Conservation (phyloP, 2,888 invertebrate species). For the Achlya flavicornis region DNA sequence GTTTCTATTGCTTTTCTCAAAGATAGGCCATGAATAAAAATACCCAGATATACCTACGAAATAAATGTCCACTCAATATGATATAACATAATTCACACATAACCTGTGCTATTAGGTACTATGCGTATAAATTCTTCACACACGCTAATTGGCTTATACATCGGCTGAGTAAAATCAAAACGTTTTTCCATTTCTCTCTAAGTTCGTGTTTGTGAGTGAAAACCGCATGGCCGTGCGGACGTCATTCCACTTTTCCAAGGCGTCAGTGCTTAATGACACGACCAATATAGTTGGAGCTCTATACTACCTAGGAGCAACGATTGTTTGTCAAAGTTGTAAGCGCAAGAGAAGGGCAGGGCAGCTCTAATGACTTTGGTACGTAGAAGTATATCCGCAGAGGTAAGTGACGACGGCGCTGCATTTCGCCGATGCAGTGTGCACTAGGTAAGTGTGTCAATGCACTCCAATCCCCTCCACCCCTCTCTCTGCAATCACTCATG, state of each 20-base stretch:
- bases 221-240: conserved; percentile 75
- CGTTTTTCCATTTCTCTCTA: conserved; percentile 72
- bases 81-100: too few relatives aligned
- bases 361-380: conserved; percentile 60
- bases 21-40: too few relatives aligned
- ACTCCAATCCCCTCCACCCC: conserved; percentile 74
- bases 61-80: background rate
- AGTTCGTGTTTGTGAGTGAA: conserved; percentile 78
- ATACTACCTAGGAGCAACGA: conserved; percentile 40
- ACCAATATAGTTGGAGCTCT: conserved; percentile 57
- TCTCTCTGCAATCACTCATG: conserved; percentile 74
- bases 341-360: conserved; percentile 38
- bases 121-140: background rate
- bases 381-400: conserved; percentile 62
- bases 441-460: conserved; percentile 83
- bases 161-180: conserved; percentile 59
- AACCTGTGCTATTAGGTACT: background rate
- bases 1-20: background rate
- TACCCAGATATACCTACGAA: too few relatives aligned
- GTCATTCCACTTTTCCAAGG: conserved; percentile 83
- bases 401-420: conserved; percentile 67
- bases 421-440: conserved; percentile 77
- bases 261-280: conserved; percentile 69
- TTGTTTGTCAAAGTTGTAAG: conserved; percentile 32
- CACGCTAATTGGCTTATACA: conserved; percentile 30